Evolutionary conservation across 2,113 vertebrate genomes (phyloP).

Genomic region (Urocitellus parryii): DNA sequence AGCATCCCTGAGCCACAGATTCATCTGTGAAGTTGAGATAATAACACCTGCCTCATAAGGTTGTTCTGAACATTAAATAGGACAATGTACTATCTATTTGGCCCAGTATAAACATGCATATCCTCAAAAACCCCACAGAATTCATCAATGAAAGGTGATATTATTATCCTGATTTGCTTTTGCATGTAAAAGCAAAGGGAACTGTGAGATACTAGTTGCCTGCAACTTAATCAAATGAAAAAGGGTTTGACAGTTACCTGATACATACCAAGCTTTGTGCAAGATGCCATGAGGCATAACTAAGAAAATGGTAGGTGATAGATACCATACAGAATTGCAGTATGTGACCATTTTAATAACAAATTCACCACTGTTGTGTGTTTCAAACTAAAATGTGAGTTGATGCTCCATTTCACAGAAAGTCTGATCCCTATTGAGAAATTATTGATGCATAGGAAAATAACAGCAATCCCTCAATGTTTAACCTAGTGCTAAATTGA

Average conservation of each 20-base stretch:
- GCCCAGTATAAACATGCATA: neutral
- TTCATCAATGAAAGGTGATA: neutral
- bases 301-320: neutral
- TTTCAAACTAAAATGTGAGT: slow-evolving; percentile 9
- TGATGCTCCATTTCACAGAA: neutral
- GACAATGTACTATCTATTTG: neutral
- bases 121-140: neutral
- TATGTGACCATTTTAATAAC: slow-evolving; percentile 30
- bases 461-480: slow-evolving; percentile 23
- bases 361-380: neutral
- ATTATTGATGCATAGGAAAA: slow-evolving; percentile 14
- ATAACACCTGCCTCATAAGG: neutral
- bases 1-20: slow-evolving; percentile 13
- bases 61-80: slow-evolving; percentile 18
- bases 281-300: neutral
- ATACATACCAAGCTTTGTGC: neutral
- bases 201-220: neutral
- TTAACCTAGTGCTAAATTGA: slow-evolving; percentile 40
- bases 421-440: slow-evolving; percentile 2
- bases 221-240: slow-evolving; percentile 26
- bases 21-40: slow-evolving; percentile 20
- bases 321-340: neutral
- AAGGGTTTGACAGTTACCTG: neutral
- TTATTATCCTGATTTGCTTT: slow-evolving; percentile 27
- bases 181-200: slow-evolving; percentile 26